Conservation (phyloP, 2,113 vertebrate species). For the Phylloscopus trochiloides region DNA sequence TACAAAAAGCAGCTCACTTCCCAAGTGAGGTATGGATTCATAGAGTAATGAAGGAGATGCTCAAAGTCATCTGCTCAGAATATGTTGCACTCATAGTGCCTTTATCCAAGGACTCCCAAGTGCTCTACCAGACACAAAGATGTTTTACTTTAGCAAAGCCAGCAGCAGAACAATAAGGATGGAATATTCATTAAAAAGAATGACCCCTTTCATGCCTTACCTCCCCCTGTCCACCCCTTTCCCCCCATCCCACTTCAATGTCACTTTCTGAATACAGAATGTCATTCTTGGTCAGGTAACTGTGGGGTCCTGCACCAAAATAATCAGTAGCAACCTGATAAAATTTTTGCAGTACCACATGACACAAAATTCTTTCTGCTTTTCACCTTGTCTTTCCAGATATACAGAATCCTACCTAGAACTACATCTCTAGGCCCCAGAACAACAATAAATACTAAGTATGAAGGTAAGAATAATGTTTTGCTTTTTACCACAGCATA, state of each 20-base stretch:
- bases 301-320: not conserved
- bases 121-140: not conserved
- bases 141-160: not conserved
- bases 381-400: not conserved
- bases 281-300: not conserved
- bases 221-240: fast-evolving
- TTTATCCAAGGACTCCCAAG: not conserved
- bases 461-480: not conserved
- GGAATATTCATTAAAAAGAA: not conserved
- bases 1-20: not conserved
- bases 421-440: not conserved
- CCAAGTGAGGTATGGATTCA: not conserved
- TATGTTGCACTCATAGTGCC: not conserved
- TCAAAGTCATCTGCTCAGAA: not conserved
- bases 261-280: not conserved
- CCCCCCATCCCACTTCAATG: fast-evolving
- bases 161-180: not conserved
- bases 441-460: not conserved
- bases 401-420: not conserved
- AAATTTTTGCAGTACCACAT: not conserved
- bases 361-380: not conserved
- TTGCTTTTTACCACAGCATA: not conserved
- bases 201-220: not conserved
- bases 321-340: not conserved
- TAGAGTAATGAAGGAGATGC: not conserved